Base-by-base conservation (phyloP, 2,888 invertebrate genomes). In the Tanytarsus gracilentus region DNA sequence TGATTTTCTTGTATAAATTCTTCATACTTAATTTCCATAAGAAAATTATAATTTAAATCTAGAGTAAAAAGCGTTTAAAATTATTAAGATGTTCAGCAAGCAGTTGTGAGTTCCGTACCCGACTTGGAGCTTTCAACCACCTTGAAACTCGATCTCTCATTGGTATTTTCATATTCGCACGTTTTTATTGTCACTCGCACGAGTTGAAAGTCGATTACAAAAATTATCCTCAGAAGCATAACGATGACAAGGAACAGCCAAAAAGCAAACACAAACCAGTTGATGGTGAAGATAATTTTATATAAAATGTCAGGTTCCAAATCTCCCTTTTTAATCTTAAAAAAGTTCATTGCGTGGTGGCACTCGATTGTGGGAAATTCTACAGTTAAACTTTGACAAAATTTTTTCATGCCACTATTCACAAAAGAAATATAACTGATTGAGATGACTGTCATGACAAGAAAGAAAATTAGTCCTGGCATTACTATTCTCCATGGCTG, bases 401-500 rank as follows among this genome's bases (percentile, higher is more conserved):
- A 33, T 16, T 23, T 50, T 8, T 16, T 16, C 21, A 60, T 23
- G 6, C 60, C 60, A 14, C 18, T 16, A 18, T 25, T 6, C 14
- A 60, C 36, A 21, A 23, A 26, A 7, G 30, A 14, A 7, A 60
- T 21, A 36, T 60, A 23, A 6, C 16, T 26, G 4, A 60, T 60
- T 0, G 50, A 60, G 3, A 50, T 7, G 14, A 49, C 25, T 16
- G 69, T 64, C 71, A 72, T 71, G 39, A 70, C 61, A 21, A 67
- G 60, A 33, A 72, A 71, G 14, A 70, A 66, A 7, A 65, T 60
- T 25, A 71, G 68, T 23, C 72, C 69, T 27, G 71, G 71, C 62
- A 70, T 64, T 6, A 71, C 71, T 63, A 71, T 72, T 33, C 71
- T 69, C 72, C 72, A 71, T 1, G 72, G 72, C 50, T 72, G 49